Conservation (phyloP, 2,113 vertebrate species). For the Lagopus muta region DNA sequence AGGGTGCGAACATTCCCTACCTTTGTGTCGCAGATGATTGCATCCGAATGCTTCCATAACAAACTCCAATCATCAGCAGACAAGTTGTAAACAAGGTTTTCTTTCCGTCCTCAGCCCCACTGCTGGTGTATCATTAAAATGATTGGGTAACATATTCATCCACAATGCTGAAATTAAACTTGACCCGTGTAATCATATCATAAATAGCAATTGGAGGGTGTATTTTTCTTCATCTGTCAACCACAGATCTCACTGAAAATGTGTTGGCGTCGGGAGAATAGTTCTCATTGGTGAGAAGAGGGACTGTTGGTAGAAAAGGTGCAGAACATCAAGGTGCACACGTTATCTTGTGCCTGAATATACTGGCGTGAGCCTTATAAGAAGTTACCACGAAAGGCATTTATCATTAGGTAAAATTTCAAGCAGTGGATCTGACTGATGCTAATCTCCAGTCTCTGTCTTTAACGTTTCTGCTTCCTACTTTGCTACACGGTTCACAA, state of each 20-base stretch:
- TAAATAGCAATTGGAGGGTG: neutral
- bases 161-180: slow-evolving; percentile 17
- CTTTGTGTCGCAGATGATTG: neutral
- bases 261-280: neutral
- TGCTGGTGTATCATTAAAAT: slow-evolving; percentile 54
- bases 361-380: neutral
- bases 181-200: slow-evolving; percentile 29
- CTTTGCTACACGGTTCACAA: neutral
- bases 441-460: no score
- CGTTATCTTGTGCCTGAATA: neutral
- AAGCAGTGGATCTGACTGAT: neutral
- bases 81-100: slow-evolving; percentile 67
- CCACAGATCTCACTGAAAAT: neutral
- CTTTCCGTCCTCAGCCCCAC: neutral
- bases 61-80: slow-evolving; percentile 51
- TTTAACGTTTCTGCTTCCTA: neutral
- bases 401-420: neutral
- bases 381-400: neutral
- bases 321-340: neutral
- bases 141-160: slow-evolving; percentile 55
- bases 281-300: neutral
- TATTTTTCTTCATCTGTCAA: neutral
- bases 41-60: neutral
- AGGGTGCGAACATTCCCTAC: neutral
- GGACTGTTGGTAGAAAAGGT: neutral